Evolutionary conservation across 1,140 invertebrate genomes (phyloP), one percentile per base, ranked within the genome.

Genomic region (Drosophila rhopaloa): DNA sequence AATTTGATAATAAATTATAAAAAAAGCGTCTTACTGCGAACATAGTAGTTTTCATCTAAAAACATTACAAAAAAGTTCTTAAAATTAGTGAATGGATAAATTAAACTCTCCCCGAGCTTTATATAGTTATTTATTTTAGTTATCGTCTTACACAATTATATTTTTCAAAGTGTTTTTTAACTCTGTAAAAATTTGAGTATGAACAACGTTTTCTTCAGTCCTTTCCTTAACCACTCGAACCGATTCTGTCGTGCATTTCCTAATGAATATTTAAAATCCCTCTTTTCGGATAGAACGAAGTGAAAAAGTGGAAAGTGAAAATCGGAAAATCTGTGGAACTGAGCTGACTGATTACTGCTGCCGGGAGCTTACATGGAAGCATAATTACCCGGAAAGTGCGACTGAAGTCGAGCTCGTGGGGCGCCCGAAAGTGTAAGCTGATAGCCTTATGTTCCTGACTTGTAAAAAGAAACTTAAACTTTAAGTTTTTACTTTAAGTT

Each of bases 341-440:
- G 35, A 41, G 38, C 48, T 48, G 48, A 67, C 35, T 76, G 72
- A 76, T 59, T 66, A 47, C 29, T 46, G 53, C 8, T 57, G 43
- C 67, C 50, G 8, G 54, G 37, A 51, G 70, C 48, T 73, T 61
- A 73, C 40, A 53, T 55, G 73, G 54, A 11, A 13, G 44, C 53
- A 76, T 76, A 76, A 76, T 76, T 76, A 76, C 48, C 60, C 72
- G 47, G 40, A 66, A 63, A 62, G 47, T 27, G 16, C 27, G 35
- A 27, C 19, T 13, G n/a, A 40, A 40, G 47, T 61, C 10, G 35
- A 14, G 19, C 37, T 7, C 16, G 11, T 41, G 38, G 19, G 55
- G 38, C 38, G 44, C 51, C 14, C 32, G n/a, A 57, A 60, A 7
- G 47, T 73, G 67, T 62, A 74, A 80, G 56, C 68, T 40, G 68